These are phyloP conservation scores for Palythoa heliodiscus DNA, from an alignment of 92 coral and sea anemone species.

Conservation along the genomic window DNA sequence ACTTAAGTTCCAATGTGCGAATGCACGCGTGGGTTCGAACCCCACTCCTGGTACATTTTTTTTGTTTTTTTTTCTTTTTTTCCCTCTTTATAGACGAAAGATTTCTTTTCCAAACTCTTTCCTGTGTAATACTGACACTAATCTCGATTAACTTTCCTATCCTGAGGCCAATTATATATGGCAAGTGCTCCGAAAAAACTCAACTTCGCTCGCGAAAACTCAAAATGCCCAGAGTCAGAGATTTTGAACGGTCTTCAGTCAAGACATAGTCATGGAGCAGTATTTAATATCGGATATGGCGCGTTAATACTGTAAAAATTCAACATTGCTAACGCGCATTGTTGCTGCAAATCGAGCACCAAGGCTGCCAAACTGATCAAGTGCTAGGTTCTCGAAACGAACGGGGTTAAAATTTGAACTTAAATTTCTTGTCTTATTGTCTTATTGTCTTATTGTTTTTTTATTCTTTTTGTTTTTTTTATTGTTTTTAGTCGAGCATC, in stretches of 20 bases:
- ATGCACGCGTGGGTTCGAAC: constrained; percentile 82
- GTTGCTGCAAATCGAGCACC: too few relatives aligned
- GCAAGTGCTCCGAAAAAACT: too few relatives aligned
- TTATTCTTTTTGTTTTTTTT: too few relatives aligned
- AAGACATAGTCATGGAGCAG: too few relatives aligned
- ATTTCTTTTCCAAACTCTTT: neutral
- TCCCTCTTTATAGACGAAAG: neutral
- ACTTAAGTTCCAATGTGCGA: constrained; percentile 99
- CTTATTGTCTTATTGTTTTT: too few relatives aligned
- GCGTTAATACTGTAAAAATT: constrained; percentile 21
- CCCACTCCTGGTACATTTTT: constrained; percentile 59
- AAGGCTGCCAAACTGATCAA: neutral
- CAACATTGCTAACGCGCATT: neutral
- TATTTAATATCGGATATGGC: neutral
- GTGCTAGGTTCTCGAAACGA: neutral
- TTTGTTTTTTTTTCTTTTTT: neutral
- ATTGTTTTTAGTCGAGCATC: neutral
- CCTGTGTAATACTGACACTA: neutral
- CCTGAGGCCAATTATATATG: too few relatives aligned
- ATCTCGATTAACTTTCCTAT: too few relatives aligned
- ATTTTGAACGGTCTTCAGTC: too few relatives aligned
- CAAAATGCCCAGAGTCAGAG: too few relatives aligned
- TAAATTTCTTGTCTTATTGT: neutral
- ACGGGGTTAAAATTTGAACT: neutral
- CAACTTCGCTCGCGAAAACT: too few relatives aligned